Base-by-base conservation (phyloP, 2,797 vertebrate species). In the Enteromius argenteus region DNA sequence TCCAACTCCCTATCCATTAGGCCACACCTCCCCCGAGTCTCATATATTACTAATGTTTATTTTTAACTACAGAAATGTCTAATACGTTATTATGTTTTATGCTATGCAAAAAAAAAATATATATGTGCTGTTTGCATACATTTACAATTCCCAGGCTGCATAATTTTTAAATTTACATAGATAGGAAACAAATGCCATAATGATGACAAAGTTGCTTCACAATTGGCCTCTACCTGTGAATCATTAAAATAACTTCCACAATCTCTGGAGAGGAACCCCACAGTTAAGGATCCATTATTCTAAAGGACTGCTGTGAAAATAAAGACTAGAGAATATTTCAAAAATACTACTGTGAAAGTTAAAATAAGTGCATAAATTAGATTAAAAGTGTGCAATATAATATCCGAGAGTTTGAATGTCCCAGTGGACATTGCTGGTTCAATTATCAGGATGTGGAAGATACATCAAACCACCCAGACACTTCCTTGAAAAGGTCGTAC, bases 401-500 rank as follows among this genome's bases (percentile, higher is more conserved):
- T 49, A 72, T 78, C 51, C 4, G 3, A 68, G 53, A 32, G 27
- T 78, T 69, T 71, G 39, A 27, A 71, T 60, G 39, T 66, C 67
- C 44, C 56, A 49, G 56, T 80, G 58, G 71, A 60, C 23, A 67
- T 49, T 10, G 53, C 30, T 46, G 23, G 46, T 53, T 85, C 32
- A 73, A 64, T 79, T 66, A 73, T 37, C n/a, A 84, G 58, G n/a
- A 53, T 66, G 60, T 51, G 42, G 42, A 74, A 74, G 69, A 71
- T 80, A n/a, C 68, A 42, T 80, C 60, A 74, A 73, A 80, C 32
- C 68, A 74, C 32, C 44, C 68, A 64, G 77, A 74, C 44, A 42
- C 56, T 73, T 62, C 76, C 32, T 35, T 74, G 69, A 85, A 80
- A 69, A 80, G 74, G 84, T 80, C 7, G 27, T 76, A 67, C 71